Base-by-base conservation (phyloP, 1,140 invertebrate genomes). In the Lycorma delicatula region DNA sequence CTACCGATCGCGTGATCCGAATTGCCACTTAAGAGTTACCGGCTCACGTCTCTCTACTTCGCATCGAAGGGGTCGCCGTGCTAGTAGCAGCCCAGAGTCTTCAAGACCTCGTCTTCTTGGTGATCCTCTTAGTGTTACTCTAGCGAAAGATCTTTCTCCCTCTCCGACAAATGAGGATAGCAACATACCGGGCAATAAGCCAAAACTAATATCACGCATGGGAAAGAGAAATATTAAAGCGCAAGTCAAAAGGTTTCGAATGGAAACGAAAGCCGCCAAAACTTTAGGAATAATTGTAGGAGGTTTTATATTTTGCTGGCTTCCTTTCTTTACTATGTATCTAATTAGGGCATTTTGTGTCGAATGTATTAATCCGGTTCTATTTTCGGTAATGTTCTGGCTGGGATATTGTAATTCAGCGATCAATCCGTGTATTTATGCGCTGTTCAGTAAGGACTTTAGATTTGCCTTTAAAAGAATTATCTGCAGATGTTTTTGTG, bases 381-480 rank as follows among this genome's bases (percentile, higher is more conserved):
- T 92, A 29, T 93, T 97, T 73, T 93, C 88, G 36, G 81, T 97
- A 1, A 81, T 97, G 6, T 97, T 97, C 73, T 98, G 94, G 93
- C 78, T 98, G 23, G 95, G 95, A 1, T 98, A 98, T 71, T 92
- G 91, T 70, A 98, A 98, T 72, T 94, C 89, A 11, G 92, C 93
- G 22, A 86, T 95, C 59, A 97, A 97, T 71, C 94, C 93, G 1
- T 81, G 89, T 64, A 91, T 93, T 61, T 97, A 95, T 70, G 91
- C 91, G 6, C 78, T 93, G 46, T 94, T 95, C 72, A 93, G 89
- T 64, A 89, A 90, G 70, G 91, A 93, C 71, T 97, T 95, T 71
- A 81, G 91, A 60, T 87, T 86, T 66, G 93, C 92, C 13, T 95
- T 96, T 78, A 91, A 91, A 72, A 82, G 84, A 64, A 93, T 95